Conservation (phyloP, 1,140 invertebrate genomes). For the Drosophila santomea region DNA sequence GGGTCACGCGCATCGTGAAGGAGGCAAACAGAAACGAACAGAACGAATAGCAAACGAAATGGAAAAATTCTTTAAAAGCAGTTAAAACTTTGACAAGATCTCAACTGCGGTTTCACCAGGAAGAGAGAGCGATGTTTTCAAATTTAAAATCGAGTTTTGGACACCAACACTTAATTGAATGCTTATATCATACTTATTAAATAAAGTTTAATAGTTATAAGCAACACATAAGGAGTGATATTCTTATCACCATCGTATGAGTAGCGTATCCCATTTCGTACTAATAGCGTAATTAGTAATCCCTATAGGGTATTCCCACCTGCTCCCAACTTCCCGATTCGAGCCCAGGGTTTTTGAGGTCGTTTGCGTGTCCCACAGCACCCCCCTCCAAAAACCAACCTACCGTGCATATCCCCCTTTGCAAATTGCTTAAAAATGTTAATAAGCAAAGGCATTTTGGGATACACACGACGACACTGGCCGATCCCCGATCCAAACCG, state of each 20-base stretch:
- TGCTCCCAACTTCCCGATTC: slow-evolving; percentile 19
- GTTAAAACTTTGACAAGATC: slow-evolving; percentile 18
- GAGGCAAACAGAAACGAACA: slow-evolving; percentile 42
- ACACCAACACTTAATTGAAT: neutral
- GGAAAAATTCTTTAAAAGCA: slow-evolving; percentile 33
- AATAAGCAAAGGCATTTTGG: slow-evolving; percentile 65
- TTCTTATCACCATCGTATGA: too few species aligned
- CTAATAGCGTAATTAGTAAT: neutral
- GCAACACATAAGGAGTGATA: too few species aligned
- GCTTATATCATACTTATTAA: too few species aligned
- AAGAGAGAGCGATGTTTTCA: neutral
- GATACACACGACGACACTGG: slow-evolving; percentile 40
- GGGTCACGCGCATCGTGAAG: slow-evolving; percentile 70
- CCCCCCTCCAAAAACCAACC: neutral
- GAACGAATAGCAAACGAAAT: slow-evolving; percentile 30
- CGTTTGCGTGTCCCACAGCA: slow-evolving; percentile 10
- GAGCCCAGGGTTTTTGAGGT: slow-evolving; percentile 15
- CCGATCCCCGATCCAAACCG: slow-evolving; percentile 37
- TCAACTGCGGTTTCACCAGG: slow-evolving; percentile 13
- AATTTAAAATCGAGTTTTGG: neutral
- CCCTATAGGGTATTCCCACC: slow-evolving; percentile 8
- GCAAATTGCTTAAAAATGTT: slow-evolving; percentile 59
- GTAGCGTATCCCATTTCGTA: neutral
- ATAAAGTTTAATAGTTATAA: too few species aligned
- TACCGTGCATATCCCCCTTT: neutral